Conservation (phyloP, 2,797 vertebrate species). For the Babyrousa celebensis region DNA sequence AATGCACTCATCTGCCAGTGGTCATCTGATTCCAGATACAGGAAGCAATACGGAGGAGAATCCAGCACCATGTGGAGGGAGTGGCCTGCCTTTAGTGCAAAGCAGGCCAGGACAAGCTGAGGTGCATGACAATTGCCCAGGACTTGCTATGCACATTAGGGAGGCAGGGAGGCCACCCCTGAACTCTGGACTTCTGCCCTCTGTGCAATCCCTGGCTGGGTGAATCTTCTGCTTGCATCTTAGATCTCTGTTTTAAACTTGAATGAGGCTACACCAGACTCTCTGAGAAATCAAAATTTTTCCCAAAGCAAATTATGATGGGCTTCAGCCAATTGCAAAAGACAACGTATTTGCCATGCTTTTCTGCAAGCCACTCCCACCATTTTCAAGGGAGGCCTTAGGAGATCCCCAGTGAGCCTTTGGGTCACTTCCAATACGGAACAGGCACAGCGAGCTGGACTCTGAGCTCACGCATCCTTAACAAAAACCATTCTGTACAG, state of each 20-base stretch:
- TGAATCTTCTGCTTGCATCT: background rate
- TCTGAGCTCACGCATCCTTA: background rate
- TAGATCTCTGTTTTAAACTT: constrained; percentile 45
- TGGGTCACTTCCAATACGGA: background rate
- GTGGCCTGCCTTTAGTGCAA: too few relatives aligned
- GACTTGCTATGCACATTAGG: background rate
- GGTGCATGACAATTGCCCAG: background rate
- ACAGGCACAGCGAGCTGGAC: background rate
- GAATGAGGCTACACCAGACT: background rate
- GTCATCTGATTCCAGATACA: background rate
- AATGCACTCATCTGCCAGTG: background rate
- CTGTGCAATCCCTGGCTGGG: background rate
- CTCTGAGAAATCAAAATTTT: constrained; percentile 16
- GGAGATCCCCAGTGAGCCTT: background rate
- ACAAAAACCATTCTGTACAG: background rate
- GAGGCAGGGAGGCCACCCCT: too few relatives aligned
- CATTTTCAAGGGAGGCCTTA: background rate
- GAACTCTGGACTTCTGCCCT: background rate
- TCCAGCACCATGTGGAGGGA: background rate
- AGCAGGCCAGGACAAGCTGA: background rate
- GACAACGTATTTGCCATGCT: background rate
- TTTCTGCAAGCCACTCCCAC: background rate
- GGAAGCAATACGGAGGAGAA: background rate
- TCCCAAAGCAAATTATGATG: background rate
- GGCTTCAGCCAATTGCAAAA: background rate